Base-by-base conservation (phyloP, 2,888 invertebrate species). In the Platycheirus rosarum region DNA sequence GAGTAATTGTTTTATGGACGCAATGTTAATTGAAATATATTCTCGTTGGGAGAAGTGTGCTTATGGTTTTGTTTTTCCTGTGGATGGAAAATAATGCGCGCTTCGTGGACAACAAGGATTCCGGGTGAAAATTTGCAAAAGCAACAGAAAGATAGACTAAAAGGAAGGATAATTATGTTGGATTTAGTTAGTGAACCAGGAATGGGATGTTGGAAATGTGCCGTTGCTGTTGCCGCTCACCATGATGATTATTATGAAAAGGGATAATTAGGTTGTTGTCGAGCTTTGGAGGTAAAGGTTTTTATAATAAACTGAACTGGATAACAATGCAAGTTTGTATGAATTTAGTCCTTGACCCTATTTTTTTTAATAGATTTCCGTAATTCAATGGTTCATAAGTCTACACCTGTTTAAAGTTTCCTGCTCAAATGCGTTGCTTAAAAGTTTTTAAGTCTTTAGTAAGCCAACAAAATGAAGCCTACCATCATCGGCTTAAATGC, bases 1-100 rank as follows among this genome's bases (percentile, higher is more conserved):
- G 60, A 40, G 75, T 69, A 75, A 74, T 80, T 70, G 79, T 75
- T 70, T 75, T 80, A 80, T 75, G 69, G 70, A 57, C 69, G 74
- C 69, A 65, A 74, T 74, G 79, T 79, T 74, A 79, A 79, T 74
- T 63, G 74, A 79, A 74, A 79, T 74, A 63, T 14, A 53, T 53
- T 42, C 70, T 77, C 35, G 37, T 40, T 57, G 66, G n/a, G 78
- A 71, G 48, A 57, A 57, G 26, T 37, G 14, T 14, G 8, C 20
- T 55, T 55, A 32, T 53, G 18, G n/a, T 23, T 8, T 6, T 14
- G 35, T 29, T 14, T 7, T 16, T 37, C 11, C 13, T 60, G 7
- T 1, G 48, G 40, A 29, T 23, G 20, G 6, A 37, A 53, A 55
- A 65, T 55, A 74, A 32, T 42, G 48, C 29, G 11, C 40, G 8